Evolutionary conservation across 2,888 invertebrate species (phyloP), one percentile per base, ranked within the genome.

Genomic region (Xanthostigma xanthostigma): DNA sequence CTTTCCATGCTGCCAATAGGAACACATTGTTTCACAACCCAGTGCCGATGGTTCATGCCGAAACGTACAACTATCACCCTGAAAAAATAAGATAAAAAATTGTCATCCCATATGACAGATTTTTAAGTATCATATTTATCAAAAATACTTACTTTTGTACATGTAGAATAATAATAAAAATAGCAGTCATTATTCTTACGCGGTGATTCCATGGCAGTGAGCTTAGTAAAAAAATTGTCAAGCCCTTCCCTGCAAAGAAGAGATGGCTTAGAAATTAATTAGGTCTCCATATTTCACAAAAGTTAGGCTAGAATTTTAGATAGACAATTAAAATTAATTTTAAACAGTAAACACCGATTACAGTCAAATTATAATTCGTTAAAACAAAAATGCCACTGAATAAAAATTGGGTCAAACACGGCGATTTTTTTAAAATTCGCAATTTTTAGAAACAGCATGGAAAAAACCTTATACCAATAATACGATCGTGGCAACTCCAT

Each of bases 131-230:
- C 9, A 44, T 10, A 34, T 27, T 12, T 14, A 13, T 34, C 12
- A 47, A 11, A 47, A 12, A 38, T 36, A 48, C 70, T 70, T 70
- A 88, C 88, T 80, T 88, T 89, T 54, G 79, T 79, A 66, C 89
- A 90, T 53, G 83, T 84, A 49, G 88, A 88, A 65, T 89, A 88
- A 65, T 85, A 90, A 69, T 81, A 90, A 72, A 88, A 90, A 69
- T 89, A 89, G 68, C 89, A 90, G 67, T 89, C 89, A 67, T 85
- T 82, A 66, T 83, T 80, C 71, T 82, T 83, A 61, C 78, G 75
- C 58, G 78, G 79, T 58, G 79, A 79, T 69, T 82, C 81, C 78
- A 83, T 78, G 55, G 64, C 64, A 40, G 67, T 66, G 62, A 66
- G 62, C 59, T 67, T 67, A 50, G 64, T 61, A 56, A 68, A 69